Base-by-base conservation (phyloP, 2,113 vertebrate species). In the Salvelinus sp. region DNA sequence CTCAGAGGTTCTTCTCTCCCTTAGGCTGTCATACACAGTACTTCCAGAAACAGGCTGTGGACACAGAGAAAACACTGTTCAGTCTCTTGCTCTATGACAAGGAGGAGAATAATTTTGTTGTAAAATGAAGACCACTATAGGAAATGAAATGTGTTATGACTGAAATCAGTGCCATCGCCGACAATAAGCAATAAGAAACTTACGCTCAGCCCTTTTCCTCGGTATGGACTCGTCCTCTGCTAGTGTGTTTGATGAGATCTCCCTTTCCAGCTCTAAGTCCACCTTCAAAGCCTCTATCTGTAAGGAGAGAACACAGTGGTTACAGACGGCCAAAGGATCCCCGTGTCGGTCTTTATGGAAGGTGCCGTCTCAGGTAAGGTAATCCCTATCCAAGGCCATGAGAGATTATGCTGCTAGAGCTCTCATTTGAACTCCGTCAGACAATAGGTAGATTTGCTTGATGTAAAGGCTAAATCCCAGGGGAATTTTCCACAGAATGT, bases 41-140 rank as follows among this genome's bases (percentile, higher is more conserved):
- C 82, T 94, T 94, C 93, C 93, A 94, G 82, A 93, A 94, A 77
- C 93, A 93, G 71, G 92, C 93, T 94, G 82, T 69, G 54, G 50
- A 77, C 0, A 72, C 69, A 80, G 14, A 70, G 18, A 23, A 33
- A 18, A 63, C 0, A 65, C 3, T 50, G 3, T 4, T 65, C 16
- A 38, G 28, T 68, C 3, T 9, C 18, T 68, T 38, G 16, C 65
- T 20, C 16, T 0, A 60, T 6, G 2, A 9, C 5, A 23, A 2
- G n/a, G 13, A 62, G 6, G n/a, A 22, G 2, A 22, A 10, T 62
- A 0, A 33, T 12, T 67, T 67, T 44, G 38, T 12, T 44, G 7
- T 38, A 38, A 38, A 38, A 38, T 38, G 38, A 38, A 38, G 38
- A 38, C 38, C 38, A 38, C 38, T 44, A 2, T 44, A 10, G 13